Evolutionary conservation across 2,888 invertebrate genomes (phyloP).

Genomic region (Troides oblongomaculatus): DNA sequence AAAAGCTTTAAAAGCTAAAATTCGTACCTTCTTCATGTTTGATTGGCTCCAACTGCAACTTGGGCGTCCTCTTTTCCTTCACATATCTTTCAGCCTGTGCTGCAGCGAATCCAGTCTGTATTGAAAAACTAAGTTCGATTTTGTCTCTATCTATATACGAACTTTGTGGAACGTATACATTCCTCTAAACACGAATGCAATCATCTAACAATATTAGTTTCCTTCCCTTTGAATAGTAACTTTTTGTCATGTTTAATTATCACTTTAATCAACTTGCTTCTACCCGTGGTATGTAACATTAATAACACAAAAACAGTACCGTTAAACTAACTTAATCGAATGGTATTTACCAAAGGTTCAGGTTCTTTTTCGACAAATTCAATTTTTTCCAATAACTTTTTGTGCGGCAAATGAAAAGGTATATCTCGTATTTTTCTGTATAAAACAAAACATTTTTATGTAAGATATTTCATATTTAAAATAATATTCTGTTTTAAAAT

Average conservation of each 20-base stretch:
- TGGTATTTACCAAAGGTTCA: constrained; percentile 80
- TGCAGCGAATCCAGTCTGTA: constrained; percentile 75
- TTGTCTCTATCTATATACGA: neutral
- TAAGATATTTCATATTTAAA: neutral
- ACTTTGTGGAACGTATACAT: too few relatives aligned
- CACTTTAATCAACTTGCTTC: too few relatives aligned
- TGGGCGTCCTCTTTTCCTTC: constrained; percentile 51
- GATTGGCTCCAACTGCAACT: constrained; percentile 54
- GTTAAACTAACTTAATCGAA: neutral
- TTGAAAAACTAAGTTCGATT: constrained; percentile 28
- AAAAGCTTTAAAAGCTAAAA: constrained; percentile 5
- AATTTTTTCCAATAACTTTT: constrained; percentile 81
- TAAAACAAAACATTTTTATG: constrained; percentile 2
- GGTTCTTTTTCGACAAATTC: constrained; percentile 77
- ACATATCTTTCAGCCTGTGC: constrained; percentile 68
- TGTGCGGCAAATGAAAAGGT: constrained; percentile 82
- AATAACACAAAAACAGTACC: too few relatives aligned
- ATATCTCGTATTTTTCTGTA: constrained; percentile 65
- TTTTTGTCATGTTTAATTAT: too few relatives aligned
- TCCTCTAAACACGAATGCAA: too few relatives aligned
- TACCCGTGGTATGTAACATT: too few relatives aligned
- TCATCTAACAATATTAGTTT: too few relatives aligned
- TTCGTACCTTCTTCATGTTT: constrained; percentile 42
- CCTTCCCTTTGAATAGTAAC: too few relatives aligned
- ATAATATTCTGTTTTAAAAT: too few relatives aligned